These are phyloP conservation scores for Drosophila repletoides DNA, from an alignment of 1,140 invertebrate species.

Conservation along the genomic window DNA sequence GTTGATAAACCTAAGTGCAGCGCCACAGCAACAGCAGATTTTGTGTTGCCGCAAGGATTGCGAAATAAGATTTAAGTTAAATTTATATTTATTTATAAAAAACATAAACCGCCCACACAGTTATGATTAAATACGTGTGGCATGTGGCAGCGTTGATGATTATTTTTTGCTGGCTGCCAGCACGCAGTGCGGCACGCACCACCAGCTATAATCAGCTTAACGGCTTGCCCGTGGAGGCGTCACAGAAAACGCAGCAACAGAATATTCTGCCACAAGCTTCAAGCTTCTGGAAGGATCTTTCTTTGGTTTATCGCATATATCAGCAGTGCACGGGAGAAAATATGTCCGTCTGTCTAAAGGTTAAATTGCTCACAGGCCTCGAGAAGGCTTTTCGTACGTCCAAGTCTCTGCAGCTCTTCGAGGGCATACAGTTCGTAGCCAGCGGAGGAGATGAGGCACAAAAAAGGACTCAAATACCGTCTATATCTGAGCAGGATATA, in stretches of 20 bases:
- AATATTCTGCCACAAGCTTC: background rate
- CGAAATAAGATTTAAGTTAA: slow-evolving; percentile 26
- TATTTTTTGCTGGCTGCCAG: slow-evolving; percentile 68
- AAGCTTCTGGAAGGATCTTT: slow-evolving; percentile 72
- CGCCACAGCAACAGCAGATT: slow-evolving; percentile 43
- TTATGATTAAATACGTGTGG: slow-evolving; percentile 75
- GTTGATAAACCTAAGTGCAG: slow-evolving; percentile 60
- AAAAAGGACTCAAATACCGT: slow-evolving; percentile 50
- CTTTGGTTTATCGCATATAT: slow-evolving; percentile 84
- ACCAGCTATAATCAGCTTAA: slow-evolving; percentile 64
- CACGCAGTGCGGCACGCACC: slow-evolving; percentile 56
- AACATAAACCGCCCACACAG: slow-evolving; percentile 18
- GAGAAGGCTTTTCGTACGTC: slow-evolving; percentile 87
- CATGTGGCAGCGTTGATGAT: slow-evolving; percentile 70
- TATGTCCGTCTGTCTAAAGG: slow-evolving; percentile 88
- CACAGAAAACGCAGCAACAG: slow-evolving; percentile 5
- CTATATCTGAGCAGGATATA: slow-evolving; percentile 84
- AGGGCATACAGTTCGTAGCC: slow-evolving; percentile 87
- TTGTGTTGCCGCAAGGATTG: slow-evolving; percentile 41
- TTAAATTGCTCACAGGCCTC: slow-evolving; percentile 88
- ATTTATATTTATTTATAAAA: slow-evolving; percentile 14
- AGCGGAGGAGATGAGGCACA: slow-evolving; percentile 69
- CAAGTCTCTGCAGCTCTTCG: slow-evolving; percentile 86
- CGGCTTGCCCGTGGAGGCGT: slow-evolving; percentile 23
- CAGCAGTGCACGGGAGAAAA: slow-evolving; percentile 89